Conservation (phyloP, 2,113 vertebrate species). For the Promerops cafer region DNA sequence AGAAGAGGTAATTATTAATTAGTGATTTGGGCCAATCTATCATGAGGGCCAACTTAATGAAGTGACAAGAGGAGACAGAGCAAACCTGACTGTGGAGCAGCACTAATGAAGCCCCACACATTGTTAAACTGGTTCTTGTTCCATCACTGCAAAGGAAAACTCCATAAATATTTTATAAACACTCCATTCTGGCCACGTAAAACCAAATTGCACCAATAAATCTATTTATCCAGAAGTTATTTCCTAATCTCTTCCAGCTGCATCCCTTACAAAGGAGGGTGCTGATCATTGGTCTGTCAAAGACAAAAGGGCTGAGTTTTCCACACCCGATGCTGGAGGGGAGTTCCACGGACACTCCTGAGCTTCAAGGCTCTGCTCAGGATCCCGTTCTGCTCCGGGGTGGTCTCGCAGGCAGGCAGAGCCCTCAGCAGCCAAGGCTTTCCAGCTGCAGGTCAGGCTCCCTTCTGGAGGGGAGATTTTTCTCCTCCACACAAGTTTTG, state of each 20-base stretch:
- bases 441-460: background rate
- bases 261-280: background rate
- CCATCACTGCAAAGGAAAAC: constrained; percentile 32
- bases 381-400: accelerated
- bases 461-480: accelerated
- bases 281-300: background rate
- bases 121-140: constrained; percentile 14
- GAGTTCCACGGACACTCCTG: accelerated
- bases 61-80: constrained; percentile 41
- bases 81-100: background rate
- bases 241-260: constrained; percentile 40
- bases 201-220: constrained; percentile 49
- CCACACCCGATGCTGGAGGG: accelerated
- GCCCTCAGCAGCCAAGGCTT: background rate
- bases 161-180: constrained; percentile 69
- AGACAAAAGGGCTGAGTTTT: background rate
- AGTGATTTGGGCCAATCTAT: constrained; percentile 46
- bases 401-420: background rate
- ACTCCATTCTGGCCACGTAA: constrained; percentile 13
- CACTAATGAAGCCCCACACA: constrained; percentile 30
- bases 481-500: accelerated
- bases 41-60: background rate
- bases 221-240: constrained; percentile 41
- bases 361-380: accelerated
- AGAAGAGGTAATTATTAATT: constrained; percentile 63